Evolutionary conservation across 2,888 invertebrate genomes (phyloP).

Genomic region (Dinocampus coccinellae): DNA sequence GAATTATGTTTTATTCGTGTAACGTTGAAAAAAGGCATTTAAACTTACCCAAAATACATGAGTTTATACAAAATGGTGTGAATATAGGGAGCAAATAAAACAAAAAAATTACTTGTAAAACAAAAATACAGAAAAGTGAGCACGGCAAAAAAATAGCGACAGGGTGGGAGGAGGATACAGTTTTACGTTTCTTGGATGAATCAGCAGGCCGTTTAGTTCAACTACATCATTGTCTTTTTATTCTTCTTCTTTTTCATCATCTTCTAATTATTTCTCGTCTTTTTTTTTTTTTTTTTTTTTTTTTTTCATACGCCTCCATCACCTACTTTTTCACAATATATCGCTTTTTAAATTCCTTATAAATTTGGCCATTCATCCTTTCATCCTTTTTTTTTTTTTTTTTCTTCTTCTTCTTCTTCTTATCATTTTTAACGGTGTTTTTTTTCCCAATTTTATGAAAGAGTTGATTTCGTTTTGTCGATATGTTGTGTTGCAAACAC

Average conservation of each 20-base stretch:
- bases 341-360: not conserved
- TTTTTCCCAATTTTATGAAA: too few species aligned
- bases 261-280: not conserved
- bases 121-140: constrained; percentile 42
- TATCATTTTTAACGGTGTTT: not conserved
- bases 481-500: constrained; percentile 72
- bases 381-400: too few species aligned
- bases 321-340: constrained; percentile 12
- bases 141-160: not conserved
- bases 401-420: too few species aligned
- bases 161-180: not conserved
- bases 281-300: too few species aligned
- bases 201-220: too few species aligned
- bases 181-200: too few species aligned
- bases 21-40: not conserved
- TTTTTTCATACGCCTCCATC: constrained; percentile 4
- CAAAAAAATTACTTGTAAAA: too few species aligned
- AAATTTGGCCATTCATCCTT: not conserved
- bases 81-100: too few species aligned
- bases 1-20: not conserved
- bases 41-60: too few species aligned
- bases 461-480: constrained; percentile 19
- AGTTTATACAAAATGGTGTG: too few species aligned
- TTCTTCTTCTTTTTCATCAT: not conserved
- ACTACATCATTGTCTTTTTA: too few species aligned